Percentiles rank a stretch among this genome's conserved stretches.
Conservation (phyloP, 2,888 invertebrate genomes). For the Aphrophora alni region DNA sequence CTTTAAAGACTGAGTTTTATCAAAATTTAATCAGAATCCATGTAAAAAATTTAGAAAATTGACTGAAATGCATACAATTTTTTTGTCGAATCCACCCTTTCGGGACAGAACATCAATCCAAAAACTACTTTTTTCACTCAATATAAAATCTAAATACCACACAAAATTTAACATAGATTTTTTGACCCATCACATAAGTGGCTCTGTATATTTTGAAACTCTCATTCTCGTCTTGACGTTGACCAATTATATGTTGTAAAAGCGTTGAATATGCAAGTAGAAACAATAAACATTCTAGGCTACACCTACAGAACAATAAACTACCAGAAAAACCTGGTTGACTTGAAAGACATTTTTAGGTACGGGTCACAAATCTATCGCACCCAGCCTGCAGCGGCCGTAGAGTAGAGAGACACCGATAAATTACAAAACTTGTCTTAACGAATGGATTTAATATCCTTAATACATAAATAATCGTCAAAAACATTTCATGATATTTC, state of each 20-base stretch:
- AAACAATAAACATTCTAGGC: not conserved
- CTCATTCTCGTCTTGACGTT: not conserved
- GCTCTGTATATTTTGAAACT: too few relatives aligned
- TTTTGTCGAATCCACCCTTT: too few relatives aligned
- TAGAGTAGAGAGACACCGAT: not conserved
- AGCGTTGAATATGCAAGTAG: not conserved
- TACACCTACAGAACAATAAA: not conserved
- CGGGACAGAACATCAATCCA: too few relatives aligned
- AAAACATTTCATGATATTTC: not conserved
- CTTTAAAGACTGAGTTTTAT: too few relatives aligned
- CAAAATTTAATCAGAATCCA: too few relatives aligned
- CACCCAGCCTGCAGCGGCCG: not conserved
- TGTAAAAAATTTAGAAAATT: too few relatives aligned
- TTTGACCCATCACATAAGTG: too few relatives aligned
- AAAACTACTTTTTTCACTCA: too few relatives aligned
- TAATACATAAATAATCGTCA: not conserved
- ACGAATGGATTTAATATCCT: slow-evolving; percentile 2
- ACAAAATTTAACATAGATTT: too few relatives aligned
- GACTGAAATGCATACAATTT: too few relatives aligned
- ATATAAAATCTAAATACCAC: too few relatives aligned
- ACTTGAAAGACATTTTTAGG: slow-evolving; percentile 3
- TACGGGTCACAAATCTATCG: slow-evolving; percentile 5
- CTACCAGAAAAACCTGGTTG: not conserved
- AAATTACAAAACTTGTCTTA: not conserved
- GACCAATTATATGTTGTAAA: not conserved